Evolutionary conservation across 1,140 invertebrate genomes (phyloP).

Genomic region (Cydia amplana): DNA sequence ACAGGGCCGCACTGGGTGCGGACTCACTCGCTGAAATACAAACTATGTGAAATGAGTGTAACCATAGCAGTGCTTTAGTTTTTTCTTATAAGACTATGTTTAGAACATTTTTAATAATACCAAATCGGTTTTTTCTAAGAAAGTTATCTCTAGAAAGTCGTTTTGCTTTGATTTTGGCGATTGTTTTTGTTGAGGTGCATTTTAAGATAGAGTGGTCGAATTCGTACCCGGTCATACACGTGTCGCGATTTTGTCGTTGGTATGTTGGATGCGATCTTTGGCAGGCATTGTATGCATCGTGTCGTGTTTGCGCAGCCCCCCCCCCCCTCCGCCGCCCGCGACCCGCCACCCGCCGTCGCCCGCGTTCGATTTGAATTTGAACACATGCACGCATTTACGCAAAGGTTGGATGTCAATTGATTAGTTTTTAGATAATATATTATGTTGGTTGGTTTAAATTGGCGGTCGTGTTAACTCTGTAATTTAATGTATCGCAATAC

Average conservation of each 20-base stretch:
- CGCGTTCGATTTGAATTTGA: slow-evolving; percentile 28
- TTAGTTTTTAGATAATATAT: slow-evolving; percentile 23
- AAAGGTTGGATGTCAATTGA: slow-evolving; percentile 31
- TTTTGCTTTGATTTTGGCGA: not conserved
- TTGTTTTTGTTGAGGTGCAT: slow-evolving; percentile 44
- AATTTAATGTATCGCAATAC: not conserved
- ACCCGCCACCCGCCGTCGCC: slow-evolving; percentile 37
- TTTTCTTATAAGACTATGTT: slow-evolving; percentile 34
- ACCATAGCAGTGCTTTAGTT: slow-evolving; percentile 35
- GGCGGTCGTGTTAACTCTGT: not conserved
- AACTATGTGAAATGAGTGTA: not conserved
- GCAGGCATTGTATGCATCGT: slow-evolving; percentile 75
- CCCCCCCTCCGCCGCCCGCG: slow-evolving; percentile 43
- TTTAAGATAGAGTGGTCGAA: slow-evolving; percentile 38
- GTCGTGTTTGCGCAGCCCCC: slow-evolving; percentile 68
- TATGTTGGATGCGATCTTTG: slow-evolving; percentile 76
- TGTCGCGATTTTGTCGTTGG: slow-evolving; percentile 66
- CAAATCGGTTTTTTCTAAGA: not conserved
- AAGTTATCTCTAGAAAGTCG: not conserved
- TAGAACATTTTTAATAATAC: not conserved
- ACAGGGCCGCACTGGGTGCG: slow-evolving; percentile 64
- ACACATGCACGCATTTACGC: slow-evolving; percentile 30
- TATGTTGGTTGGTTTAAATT: not conserved
- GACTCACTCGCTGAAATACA: slow-evolving; percentile 13
- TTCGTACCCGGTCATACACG: slow-evolving; percentile 73